These are phyloP conservation scores for Hemibagrus guttatus DNA, from an alignment of 2,797 vertebrate species.

Conservation along the genomic window DNA sequence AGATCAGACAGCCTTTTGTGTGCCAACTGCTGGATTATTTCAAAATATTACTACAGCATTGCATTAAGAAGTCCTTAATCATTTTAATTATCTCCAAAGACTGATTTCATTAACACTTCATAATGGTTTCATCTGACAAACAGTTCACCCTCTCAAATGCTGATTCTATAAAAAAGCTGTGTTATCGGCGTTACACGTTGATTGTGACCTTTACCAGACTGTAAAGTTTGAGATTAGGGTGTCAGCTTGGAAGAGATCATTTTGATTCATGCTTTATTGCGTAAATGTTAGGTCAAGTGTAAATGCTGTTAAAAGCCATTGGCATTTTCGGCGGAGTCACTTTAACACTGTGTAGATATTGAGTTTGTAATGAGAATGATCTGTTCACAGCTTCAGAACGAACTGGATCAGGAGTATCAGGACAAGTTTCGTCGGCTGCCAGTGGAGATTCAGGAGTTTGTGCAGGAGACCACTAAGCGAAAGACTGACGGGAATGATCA, in stretches of 20 bases:
- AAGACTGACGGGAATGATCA: slow-evolving; percentile 85
- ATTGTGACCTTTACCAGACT: slow-evolving; percentile 42
- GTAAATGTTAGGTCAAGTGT: slow-evolving; percentile 28
- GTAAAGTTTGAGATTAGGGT: slow-evolving; percentile 30
- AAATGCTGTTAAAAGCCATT: background rate
- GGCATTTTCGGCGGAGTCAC: background rate
- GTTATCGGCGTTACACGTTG: background rate
- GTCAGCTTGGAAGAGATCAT: slow-evolving; percentile 17
- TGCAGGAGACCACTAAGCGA: slow-evolving; percentile 91
- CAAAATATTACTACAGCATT: background rate
- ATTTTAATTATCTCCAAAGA: background rate
- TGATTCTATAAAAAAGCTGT: slow-evolving; percentile 6
- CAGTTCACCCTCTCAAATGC: slow-evolving; percentile 12
- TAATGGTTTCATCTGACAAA: slow-evolving; percentile 7
- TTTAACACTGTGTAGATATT: slow-evolving; percentile 1
- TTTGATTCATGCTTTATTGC: slow-evolving; percentile 20
- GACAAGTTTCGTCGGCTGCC: slow-evolving; percentile 96
- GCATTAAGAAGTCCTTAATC: background rate
- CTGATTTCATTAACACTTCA: background rate
- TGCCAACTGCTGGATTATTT: slow-evolving; percentile 2
- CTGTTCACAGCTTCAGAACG: slow-evolving; percentile 84
- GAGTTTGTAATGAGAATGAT: slow-evolving; percentile 17
- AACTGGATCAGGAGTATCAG: slow-evolving; percentile 93
- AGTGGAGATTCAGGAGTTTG: slow-evolving; percentile 93
- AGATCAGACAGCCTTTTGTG: background rate